A percentile compares a stretch with the other conserved stretches of the same genome.
Conservation (phyloP, 2,797 vertebrate species). For the Sebastes miniatus region DNA sequence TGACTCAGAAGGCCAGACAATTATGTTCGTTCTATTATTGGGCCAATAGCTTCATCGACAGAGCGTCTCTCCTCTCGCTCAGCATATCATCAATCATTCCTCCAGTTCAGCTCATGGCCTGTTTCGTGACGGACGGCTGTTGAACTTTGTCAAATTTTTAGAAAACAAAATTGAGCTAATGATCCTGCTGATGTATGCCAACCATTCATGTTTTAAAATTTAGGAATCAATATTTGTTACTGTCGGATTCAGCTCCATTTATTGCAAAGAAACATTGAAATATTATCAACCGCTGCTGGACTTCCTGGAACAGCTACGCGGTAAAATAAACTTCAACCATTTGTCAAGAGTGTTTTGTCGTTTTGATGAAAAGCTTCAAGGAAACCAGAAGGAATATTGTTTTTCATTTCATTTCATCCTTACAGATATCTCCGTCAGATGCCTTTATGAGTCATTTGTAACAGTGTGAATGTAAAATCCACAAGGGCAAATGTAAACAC, state of each 20-base stretch:
- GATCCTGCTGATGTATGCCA: not conserved
- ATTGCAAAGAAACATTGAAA: not conserved
- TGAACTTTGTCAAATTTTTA: not conserved
- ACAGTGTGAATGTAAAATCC: constrained; percentile 11
- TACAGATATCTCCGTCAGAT: not conserved
- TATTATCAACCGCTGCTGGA: not conserved
- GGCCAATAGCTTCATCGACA: constrained; percentile 48
- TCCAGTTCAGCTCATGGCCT: constrained; percentile 1
- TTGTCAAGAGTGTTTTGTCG: not conserved
- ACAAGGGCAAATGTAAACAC: constrained; percentile 20
- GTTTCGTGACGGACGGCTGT: not conserved
- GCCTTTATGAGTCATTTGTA: constrained; percentile 26
- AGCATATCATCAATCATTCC: constrained; percentile 31
- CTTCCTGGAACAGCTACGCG: not conserved
- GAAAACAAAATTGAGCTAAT: not conserved
- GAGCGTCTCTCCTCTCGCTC: constrained; percentile 13
- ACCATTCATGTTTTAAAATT: not conserved
- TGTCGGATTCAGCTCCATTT: not conserved
- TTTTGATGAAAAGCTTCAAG: constrained; percentile 15
- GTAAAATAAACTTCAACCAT: not conserved
- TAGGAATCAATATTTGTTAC: not conserved
- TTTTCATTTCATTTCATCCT: constrained; percentile 11
- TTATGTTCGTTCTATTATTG: constrained; percentile 64
- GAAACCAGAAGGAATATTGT: not conserved
- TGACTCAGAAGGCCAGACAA: constrained; percentile 70